Conservation (phyloP, 2,797 vertebrate species). For the Cheirogaleus major region DNA sequence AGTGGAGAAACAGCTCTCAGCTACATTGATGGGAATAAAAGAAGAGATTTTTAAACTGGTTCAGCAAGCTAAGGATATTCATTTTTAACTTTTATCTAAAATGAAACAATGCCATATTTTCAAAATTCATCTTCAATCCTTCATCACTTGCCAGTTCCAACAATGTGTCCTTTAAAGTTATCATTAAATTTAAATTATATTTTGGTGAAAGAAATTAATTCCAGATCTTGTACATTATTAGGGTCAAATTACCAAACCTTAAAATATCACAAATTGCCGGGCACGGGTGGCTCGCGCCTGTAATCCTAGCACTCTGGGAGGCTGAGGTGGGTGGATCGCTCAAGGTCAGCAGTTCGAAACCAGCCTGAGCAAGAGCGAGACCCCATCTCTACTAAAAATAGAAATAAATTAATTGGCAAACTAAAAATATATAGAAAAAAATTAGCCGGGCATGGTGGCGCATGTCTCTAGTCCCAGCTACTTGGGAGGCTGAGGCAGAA, state of each 20-base stretch:
- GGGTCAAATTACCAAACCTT: not conserved
- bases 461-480: no score
- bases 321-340: no score
- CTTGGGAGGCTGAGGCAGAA: no score
- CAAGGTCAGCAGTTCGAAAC: no score
- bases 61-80: not conserved
- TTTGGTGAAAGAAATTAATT: not conserved
- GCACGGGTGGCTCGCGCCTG: no score
- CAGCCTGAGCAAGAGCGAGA: no score
- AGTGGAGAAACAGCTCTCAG: not conserved
- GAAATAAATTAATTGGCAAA: no score
- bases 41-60: not conserved
- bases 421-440: no score
- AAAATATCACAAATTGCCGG: not conserved
- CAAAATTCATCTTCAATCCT: not conserved
- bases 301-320: no score
- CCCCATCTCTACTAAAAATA: no score
- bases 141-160: constrained; percentile 26
- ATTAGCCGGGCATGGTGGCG: no score
- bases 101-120: not conserved
- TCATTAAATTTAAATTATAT: not conserved
- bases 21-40: not conserved
- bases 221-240: not conserved
- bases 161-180: not conserved
- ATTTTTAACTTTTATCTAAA: not conserved